Conservation (phyloP, 2,888 invertebrate genomes). For the Lucinisca nassula region DNA sequence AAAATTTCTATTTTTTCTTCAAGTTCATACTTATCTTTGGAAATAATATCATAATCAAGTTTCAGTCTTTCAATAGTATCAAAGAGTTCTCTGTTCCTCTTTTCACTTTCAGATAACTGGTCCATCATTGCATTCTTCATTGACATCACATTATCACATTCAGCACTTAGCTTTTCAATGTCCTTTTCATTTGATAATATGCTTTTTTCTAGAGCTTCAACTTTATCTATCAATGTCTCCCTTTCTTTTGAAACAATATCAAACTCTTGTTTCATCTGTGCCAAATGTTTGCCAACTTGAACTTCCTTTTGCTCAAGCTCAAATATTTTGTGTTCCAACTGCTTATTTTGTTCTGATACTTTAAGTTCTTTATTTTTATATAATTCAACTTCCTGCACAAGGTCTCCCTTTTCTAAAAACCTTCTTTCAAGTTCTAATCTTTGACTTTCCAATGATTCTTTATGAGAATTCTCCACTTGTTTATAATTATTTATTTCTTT, state of each 20-base stretch:
- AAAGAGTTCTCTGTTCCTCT: slow-evolving; percentile 26
- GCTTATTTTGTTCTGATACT: slow-evolving; percentile 37
- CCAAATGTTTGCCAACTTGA: slow-evolving; percentile 35
- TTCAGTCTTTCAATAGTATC: slow-evolving; percentile 41
- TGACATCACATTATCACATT: slow-evolving; percentile 33
- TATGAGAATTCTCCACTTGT: slow-evolving; percentile 24
- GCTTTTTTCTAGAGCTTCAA: slow-evolving; percentile 41
- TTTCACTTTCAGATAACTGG: slow-evolving; percentile 36
- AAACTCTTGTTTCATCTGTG: slow-evolving; percentile 64
- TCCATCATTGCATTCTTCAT: slow-evolving; percentile 28
- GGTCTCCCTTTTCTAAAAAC: slow-evolving; percentile 29
- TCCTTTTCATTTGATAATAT: slow-evolving; percentile 41
- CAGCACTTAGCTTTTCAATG: slow-evolving; percentile 31
- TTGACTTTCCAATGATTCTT: slow-evolving; percentile 18
- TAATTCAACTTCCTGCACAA: slow-evolving; percentile 41
- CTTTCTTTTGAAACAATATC: slow-evolving; percentile 54
- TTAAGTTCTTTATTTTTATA: slow-evolving; percentile 14
- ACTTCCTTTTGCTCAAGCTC: slow-evolving; percentile 59
- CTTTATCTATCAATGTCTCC: slow-evolving; percentile 52
- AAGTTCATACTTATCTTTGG: slow-evolving; percentile 61
- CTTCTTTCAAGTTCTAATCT: slow-evolving; percentile 38
- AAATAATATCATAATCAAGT: slow-evolving; percentile 47
- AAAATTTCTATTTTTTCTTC: slow-evolving; percentile 54
- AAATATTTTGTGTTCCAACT: slow-evolving; percentile 65
- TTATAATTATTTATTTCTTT: slow-evolving; percentile 37